Percentiles rank a stretch among this genome's conserved stretches.
These are phyloP conservation scores for Alosa sapidissima DNA, from an alignment of 2,797 vertebrate genomes.

Conservation along the genomic window DNA sequence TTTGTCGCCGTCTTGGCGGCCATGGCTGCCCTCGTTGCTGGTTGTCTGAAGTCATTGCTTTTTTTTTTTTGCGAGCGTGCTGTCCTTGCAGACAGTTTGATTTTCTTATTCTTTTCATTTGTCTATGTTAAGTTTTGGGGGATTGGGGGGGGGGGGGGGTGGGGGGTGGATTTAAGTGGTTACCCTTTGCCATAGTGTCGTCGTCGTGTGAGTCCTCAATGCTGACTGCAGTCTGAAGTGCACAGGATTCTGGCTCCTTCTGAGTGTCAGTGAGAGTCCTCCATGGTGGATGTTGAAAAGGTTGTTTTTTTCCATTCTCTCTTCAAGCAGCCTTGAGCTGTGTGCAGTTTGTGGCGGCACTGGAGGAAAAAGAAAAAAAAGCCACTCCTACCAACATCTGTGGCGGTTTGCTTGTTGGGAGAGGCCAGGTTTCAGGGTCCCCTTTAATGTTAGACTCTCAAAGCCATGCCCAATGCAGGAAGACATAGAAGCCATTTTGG, in stretches of 20 bases:
- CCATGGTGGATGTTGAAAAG: neutral
- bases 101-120: conserved; percentile 7
- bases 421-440: neutral
- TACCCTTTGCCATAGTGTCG: neutral
- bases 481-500: conserved; percentile 20
- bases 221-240: neutral
- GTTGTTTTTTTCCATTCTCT: neutral
- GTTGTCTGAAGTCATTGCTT: conserved; percentile 26
- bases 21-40: conserved; percentile 25
- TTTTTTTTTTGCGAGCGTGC: conserved; percentile 13
- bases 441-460: neutral
- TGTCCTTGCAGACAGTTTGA: neutral
- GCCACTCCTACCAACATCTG: neutral
- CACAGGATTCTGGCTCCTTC: conserved; percentile 13
- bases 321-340: conserved; percentile 9
- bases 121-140: conserved; percentile 47
- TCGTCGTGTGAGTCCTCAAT: neutral
- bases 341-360: neutral
- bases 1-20: neutral
- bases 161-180: neutral
- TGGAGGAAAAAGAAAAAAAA: neutral
- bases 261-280: neutral
- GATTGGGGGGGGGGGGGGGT: neutral
- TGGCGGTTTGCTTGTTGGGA: neutral
- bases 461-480: conserved; percentile 24